Conservation (phyloP, 2,797 vertebrate species). For the Hypotaenidia philippensis region DNA sequence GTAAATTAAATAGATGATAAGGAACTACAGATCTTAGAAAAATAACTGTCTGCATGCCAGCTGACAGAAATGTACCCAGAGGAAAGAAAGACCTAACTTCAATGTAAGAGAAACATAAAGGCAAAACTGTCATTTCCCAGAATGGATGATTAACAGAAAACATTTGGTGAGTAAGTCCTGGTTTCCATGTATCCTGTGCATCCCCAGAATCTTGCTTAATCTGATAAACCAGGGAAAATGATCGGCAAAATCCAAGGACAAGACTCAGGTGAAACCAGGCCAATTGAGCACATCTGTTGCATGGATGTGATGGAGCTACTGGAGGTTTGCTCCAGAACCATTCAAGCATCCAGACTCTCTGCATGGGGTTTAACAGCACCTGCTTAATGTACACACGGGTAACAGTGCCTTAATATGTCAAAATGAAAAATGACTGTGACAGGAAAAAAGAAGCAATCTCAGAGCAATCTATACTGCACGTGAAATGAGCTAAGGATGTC, state of each 20-base stretch:
- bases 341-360: background rate
- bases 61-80: background rate
- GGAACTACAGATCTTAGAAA: background rate
- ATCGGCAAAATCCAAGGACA: background rate
- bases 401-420: background rate
- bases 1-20: background rate
- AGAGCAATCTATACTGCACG: background rate
- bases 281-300: background rate
- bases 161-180: background rate
- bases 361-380: background rate
- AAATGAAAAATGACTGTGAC: background rate
- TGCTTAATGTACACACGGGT: background rate
- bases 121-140: background rate
- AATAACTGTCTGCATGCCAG: background rate
- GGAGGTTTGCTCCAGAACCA: background rate
- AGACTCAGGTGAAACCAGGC: background rate
- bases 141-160: background rate
- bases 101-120: background rate
- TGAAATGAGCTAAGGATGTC: background rate
- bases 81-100: background rate
- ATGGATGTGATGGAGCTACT: background rate
- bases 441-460: background rate
- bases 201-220: background rate
- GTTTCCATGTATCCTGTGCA: background rate
- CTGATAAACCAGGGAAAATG: conserved; percentile 2